phyloP scores from a whole-genome alignment of 2,113 vertebrate genomes.

The Cisticola juncidis region DNA sequence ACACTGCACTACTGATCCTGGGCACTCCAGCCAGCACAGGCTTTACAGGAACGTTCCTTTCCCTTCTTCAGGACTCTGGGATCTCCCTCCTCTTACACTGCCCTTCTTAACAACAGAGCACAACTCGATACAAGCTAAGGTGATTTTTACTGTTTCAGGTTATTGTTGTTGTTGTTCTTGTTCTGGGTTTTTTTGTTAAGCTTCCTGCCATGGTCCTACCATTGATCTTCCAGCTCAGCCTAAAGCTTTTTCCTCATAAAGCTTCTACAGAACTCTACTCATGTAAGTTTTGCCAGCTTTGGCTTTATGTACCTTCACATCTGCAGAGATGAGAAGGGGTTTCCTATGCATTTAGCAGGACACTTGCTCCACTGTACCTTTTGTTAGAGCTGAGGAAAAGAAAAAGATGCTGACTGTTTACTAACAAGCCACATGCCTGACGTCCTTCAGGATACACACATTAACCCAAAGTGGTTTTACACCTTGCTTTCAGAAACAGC shows the following conservation, averaged over 20 bases:
- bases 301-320: neutral
- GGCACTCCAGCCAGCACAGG: neutral
- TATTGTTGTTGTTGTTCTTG: neutral
- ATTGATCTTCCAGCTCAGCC: neutral
- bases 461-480: neutral
- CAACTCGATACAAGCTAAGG: neutral
- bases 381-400: neutral
- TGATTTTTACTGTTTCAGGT: neutral
- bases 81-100: slow-evolving; percentile 11
- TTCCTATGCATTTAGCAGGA: neutral
- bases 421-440: neutral
- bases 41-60: neutral
- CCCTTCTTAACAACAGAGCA: neutral
- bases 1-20: neutral
- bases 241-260: neutral
- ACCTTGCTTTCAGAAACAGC: neutral
- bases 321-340: neutral
- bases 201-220: neutral
- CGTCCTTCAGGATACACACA: neutral
- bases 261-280: neutral
- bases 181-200: neutral
- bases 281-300: neutral
- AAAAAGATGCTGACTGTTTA: neutral
- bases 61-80: neutral
- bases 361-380: neutral